Conservation (phyloP, 2,113 vertebrate species). For the Ciconia maguari region DNA sequence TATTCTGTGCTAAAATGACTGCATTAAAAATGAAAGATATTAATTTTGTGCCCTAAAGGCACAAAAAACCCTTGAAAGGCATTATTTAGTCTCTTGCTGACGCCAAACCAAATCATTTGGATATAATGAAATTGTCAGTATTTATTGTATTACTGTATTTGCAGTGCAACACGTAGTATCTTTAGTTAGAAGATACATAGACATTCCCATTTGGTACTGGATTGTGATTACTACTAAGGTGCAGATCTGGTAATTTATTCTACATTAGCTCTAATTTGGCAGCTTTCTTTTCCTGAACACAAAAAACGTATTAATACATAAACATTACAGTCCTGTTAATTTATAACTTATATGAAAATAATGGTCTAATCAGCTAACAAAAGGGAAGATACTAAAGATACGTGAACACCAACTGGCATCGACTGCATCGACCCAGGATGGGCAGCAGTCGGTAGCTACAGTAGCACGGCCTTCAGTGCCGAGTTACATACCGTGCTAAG, state of each 20-base stretch:
- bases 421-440: rapidly evolving
- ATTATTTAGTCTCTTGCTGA: neutral
- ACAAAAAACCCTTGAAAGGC: neutral
- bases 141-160: neutral
- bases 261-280: neutral
- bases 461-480: rapidly evolving
- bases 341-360: neutral
- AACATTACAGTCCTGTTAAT: neutral
- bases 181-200: neutral
- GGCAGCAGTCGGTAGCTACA: neutral
- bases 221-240: neutral
- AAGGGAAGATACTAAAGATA: neutral
- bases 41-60: neutral
- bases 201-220: neutral
- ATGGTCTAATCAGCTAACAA: neutral
- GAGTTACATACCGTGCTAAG: neutral
- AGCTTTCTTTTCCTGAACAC: neutral
- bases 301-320: neutral
- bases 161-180: neutral
- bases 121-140: neutral
- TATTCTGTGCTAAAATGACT: neutral
- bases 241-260: neutral
- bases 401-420: neutral
- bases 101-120: neutral
- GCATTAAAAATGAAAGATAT: neutral